Evolutionary conservation across 2,888 invertebrate genomes (phyloP).

Genomic region (Scaptodrosophila latifasciaeformis): DNA sequence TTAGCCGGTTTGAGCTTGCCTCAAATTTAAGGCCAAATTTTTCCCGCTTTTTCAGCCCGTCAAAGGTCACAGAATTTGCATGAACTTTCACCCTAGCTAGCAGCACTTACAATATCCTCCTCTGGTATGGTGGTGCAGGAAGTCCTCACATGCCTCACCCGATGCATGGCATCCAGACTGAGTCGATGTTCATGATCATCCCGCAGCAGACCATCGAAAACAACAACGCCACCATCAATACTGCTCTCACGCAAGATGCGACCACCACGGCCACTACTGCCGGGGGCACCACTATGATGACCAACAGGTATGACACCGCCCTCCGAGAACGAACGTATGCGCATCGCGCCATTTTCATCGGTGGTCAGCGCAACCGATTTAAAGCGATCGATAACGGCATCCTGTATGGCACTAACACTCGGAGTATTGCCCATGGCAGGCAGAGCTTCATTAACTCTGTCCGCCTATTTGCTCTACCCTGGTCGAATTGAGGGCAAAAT

Average conservation of each 20-base stretch:
- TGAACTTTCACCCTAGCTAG: too few species aligned
- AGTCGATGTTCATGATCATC: constrained; percentile 67
- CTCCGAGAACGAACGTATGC: constrained; percentile 70
- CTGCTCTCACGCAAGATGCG: constrained; percentile 54
- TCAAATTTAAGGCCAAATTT: too few species aligned
- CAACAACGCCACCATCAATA: constrained; percentile 56
- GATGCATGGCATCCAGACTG: constrained; percentile 63
- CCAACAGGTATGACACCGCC: constrained; percentile 47
- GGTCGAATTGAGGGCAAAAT: too few species aligned
- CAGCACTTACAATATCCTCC: constrained; percentile 68
- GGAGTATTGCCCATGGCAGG: constrained; percentile 65
- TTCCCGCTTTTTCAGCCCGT: too few species aligned
- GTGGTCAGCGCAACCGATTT: constrained; percentile 68
- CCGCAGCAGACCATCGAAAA: constrained; percentile 50
- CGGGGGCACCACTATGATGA: constrained; percentile 23
- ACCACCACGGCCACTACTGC: constrained; percentile 50
- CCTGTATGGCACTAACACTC: constrained; percentile 65
- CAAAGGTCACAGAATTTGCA: too few species aligned
- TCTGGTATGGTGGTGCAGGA: constrained; percentile 71
- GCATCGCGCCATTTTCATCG: constrained; percentile 64
- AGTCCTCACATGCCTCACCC: constrained; percentile 65
- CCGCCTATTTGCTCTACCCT: too few species aligned
- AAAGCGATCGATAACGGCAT: constrained; percentile 69
- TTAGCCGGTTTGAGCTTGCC: too few species aligned
- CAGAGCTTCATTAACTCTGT: too few species aligned